Evolutionary conservation across 1,140 invertebrate species (phyloP).

Genomic region (Holcopasites calliopsidis): DNA sequence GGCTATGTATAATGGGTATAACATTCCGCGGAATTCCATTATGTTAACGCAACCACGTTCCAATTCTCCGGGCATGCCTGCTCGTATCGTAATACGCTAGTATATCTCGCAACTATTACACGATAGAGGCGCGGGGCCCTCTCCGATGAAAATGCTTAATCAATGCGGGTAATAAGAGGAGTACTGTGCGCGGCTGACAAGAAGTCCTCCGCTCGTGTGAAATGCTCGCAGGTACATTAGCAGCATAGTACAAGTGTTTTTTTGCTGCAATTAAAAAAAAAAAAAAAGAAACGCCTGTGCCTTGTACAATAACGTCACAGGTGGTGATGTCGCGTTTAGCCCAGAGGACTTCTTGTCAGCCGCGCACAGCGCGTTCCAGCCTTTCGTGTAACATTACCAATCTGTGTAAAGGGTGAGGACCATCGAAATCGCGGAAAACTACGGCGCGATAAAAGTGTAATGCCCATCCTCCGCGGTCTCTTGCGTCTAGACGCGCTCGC

Average conservation of each 20-base stretch:
- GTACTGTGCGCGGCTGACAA: no score
- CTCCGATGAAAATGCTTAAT: constrained; percentile 65
- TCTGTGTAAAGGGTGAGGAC: no score
- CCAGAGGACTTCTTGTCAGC: no score
- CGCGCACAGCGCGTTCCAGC: no score
- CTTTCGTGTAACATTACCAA: constrained; percentile 36
- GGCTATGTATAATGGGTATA: constrained; percentile 67
- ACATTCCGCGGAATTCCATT: constrained; percentile 70
- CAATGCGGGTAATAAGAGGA: constrained; percentile 59
- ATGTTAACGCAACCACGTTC: constrained; percentile 69
- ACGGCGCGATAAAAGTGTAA: background rate
- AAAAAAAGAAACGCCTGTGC: no score
- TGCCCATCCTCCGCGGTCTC: background rate
- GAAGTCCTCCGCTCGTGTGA: no score
- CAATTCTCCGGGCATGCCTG: constrained; percentile 62
- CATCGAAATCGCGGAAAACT: constrained; percentile 7
- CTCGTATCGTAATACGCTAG: constrained; percentile 60
- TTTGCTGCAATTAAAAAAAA: no score
- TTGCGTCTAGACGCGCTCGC: no score
- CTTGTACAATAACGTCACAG: no score
- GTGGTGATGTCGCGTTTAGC: no score
- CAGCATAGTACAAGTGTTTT: no score
- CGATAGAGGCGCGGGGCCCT: constrained; percentile 44
- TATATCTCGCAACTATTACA: constrained; percentile 66
- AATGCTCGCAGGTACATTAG: no score